Evolutionary conservation across 2,113 vertebrate species (phyloP), one percentile per base, ranked within the genome.

Genomic region (Octodon degus): DNA sequence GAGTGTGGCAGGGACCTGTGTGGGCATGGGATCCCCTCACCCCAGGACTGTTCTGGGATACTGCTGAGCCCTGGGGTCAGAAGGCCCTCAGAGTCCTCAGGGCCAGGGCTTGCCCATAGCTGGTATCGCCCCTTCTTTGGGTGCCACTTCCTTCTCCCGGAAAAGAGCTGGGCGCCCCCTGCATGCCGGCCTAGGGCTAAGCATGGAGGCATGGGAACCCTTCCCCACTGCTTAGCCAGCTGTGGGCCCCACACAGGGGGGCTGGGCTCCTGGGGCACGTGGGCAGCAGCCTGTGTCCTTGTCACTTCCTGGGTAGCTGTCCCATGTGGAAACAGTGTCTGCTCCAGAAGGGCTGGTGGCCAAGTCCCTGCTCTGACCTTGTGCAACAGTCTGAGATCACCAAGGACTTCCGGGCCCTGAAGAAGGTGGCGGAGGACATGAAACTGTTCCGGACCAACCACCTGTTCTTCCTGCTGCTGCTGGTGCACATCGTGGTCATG

Each of bases 401-500:
- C 0, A 98, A 99, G 91, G 99, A 99, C 97, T 99, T 99, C 97
- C 98, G 98, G 84, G 93, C 95, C 53, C 98, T 99, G 93, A 98
- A 98, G 85, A 98, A 98, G 14, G 98, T 98, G 0, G 98, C 98
- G 0, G 98, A 99, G 97, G 97, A 98, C 0, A 98, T 99, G 98
- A 98, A 99, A 74, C 98, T 99, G 87, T 99, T 99, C 95, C 95
- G 60, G 90, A 97, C 98, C 11, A 98, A 94, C 62, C 98, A 99
- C 80, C 86, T 99, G 84, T 99, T 99, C 98, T 99, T 99, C 98
- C 98, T 98, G 14, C 98, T 99, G 58, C 98, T 99, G 90, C 90
- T 99, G 97, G 98, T 94, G 58, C 99, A 99, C 96, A 99, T 99
- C 83, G 40, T 99, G 9, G 95, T 98, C 79, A 98, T 99, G 98